Percentiles rank a stretch among this genome's conserved stretches.
Evolutionary conservation across 2,888 invertebrate species (phyloP).

Genomic region (Ischnura elegans): DNA sequence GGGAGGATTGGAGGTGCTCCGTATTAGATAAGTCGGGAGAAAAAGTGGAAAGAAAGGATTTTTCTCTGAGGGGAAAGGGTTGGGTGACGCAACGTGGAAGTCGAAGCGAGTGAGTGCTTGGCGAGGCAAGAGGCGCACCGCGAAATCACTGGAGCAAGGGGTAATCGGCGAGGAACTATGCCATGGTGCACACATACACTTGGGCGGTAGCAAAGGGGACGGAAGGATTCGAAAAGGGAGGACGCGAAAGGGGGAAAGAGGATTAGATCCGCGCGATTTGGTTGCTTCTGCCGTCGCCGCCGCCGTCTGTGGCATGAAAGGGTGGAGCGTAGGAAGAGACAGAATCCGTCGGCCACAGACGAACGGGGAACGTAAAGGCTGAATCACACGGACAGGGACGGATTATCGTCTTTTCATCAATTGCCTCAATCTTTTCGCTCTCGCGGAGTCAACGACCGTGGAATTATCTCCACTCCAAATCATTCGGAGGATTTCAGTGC

Average conservation of each 20-base stretch:
- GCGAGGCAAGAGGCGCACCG: not conserved
- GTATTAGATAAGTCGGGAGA: no score
- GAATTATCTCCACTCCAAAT: not conserved
- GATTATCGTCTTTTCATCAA: not conserved
- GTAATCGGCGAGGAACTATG: not conserved
- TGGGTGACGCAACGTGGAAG: no score
- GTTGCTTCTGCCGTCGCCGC: not conserved
- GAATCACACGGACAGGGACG: not conserved
- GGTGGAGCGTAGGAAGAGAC: not conserved
- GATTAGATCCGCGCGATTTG: conserved; percentile 26
- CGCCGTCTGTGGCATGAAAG: no score
- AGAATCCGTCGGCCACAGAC: not conserved
- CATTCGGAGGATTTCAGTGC: not conserved
- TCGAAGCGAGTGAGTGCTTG: not conserved
- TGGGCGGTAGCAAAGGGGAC: not conserved
- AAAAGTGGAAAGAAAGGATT: not conserved
- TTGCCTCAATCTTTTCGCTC: not conserved
- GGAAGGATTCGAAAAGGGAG: not conserved
- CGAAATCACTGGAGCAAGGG: not conserved
- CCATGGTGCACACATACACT: not conserved
- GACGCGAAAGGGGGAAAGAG: not conserved
- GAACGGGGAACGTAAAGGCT: not conserved
- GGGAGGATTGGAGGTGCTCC: no score
- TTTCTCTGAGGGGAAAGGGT: not conserved
- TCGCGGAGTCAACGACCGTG: not conserved